phyloP scores from a whole-genome alignment of 1,140 invertebrate genomes.

The Onthophagus taurus region DNA sequence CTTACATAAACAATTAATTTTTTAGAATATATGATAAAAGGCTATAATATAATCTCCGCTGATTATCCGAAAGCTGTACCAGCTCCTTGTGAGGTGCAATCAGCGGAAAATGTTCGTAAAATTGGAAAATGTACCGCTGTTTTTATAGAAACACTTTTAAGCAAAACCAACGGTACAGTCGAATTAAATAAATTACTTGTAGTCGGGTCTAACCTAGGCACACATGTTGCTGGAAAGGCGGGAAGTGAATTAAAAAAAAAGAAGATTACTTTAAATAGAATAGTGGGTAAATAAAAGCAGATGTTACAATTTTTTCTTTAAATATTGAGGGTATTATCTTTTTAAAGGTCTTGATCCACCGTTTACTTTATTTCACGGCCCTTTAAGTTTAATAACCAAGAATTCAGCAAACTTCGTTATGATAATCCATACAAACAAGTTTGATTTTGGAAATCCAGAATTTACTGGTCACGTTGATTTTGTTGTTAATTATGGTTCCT shows the following conservation, averaged over 20 bases:
- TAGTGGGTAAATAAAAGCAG: no score
- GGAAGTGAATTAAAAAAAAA: background rate
- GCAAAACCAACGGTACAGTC: background rate
- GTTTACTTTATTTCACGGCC: conserved; percentile 44
- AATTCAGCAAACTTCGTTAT: conserved; percentile 61
- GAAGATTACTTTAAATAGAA: background rate
- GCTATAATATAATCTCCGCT: conserved; percentile 5
- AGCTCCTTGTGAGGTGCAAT: conserved; percentile 3
- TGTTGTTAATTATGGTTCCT: conserved; percentile 50
- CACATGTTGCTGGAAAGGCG: background rate
- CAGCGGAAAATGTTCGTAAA: background rate
- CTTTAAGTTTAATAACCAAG: no score
- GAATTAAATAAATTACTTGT: background rate
- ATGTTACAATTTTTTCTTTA: no score
- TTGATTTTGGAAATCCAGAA: conserved; percentile 48
- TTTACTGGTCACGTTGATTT: conserved; percentile 55
- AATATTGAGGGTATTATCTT: no score
- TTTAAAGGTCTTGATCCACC: conserved; percentile 52
- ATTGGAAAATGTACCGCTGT: conserved; percentile 5
- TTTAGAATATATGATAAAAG: conserved; percentile 1
- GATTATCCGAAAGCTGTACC: background rate
- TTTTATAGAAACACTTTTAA: background rate
- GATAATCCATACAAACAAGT: conserved; percentile 60
- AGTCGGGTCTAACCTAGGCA: background rate
- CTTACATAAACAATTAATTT: no score